Base-by-base conservation (phyloP, 2,113 vertebrate species). In the Erythrocercus mccallii region DNA sequence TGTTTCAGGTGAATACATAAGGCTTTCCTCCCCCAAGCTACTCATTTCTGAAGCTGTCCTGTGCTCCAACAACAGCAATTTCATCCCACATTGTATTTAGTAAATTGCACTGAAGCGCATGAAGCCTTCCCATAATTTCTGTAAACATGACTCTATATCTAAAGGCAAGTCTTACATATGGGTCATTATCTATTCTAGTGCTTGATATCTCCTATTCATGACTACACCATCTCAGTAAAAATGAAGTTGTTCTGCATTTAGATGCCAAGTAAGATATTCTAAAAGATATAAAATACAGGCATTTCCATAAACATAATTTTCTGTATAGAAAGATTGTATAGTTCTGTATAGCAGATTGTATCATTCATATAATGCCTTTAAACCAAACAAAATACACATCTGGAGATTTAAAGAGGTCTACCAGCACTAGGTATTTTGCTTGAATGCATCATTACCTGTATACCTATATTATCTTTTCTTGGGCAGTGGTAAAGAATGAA, bases 161-260 rank as follows among this genome's bases (percentile, higher is more conserved):
- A 76, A 92, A 86, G 84, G 88, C 90, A 96, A 80, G 76, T 92
- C 69, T 91, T 92, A 86, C 85, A 47, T 83, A n/a, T 51, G 76
- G 71, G 77, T 90, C 82, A 92, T 96, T 94, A 94, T 91, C 73
- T 81, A n/a, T 73, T 89, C 88, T 60, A 91, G 72, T 84, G 89
- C 72, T 92, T 51, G 61, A 38, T 81, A 93, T 83, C 76, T 92
- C 69, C 93, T 80, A 91, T 88, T 93, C 92, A 74, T 24, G 72
- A 88, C 51, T 68, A 70, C 45, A 47, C 88, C 90, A 83, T 45
- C 68, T 40, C 76, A 90, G 90, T 96, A 96, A 94, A 95, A 96
- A 93, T 86, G 79, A 96, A 95, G 83, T 82, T 84, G 83, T 69
- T 96, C 88, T 95, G 92, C 90, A 95, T 96, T 95, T 88, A 92